A percentile compares a stretch with the other conserved stretches of the same genome.
Evolutionary conservation across 2,888 invertebrate genomes (phyloP).

Genomic region (Hemithea aestivaria): DNA sequence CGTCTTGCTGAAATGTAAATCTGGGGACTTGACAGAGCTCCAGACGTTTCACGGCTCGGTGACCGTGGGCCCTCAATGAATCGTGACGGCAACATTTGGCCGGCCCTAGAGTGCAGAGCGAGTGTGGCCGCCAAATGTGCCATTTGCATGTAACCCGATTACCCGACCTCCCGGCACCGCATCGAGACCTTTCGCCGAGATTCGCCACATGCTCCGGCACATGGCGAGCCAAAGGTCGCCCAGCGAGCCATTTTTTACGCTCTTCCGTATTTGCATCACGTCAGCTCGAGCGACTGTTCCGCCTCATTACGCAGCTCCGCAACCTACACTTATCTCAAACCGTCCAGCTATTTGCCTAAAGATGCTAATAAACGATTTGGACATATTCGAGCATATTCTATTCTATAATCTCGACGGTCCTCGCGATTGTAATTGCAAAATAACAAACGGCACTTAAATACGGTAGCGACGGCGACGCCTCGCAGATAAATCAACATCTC

Average conservation of each 20-base stretch:
- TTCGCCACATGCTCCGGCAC: conserved; percentile 61
- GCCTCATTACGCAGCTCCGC: conserved; percentile 28
- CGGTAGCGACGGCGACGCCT: conserved; percentile 59
- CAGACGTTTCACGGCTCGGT: conserved; percentile 44
- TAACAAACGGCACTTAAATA: conserved; percentile 59
- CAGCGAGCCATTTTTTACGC: conserved; percentile 63
- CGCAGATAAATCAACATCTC: conserved; percentile 67
- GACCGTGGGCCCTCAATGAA: conserved; percentile 50
- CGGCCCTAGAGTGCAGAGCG: conserved; percentile 37
- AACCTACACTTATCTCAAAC: conserved; percentile 22
- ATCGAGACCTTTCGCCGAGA: conserved; percentile 57
- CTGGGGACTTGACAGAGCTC: conserved; percentile 36
- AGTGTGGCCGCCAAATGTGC: conserved; percentile 69
- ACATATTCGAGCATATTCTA: conserved; percentile 57
- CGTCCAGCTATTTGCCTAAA: conserved; percentile 18
- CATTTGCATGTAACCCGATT: conserved; percentile 54
- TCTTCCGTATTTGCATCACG: conserved; percentile 48
- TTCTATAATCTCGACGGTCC: conserved; percentile 44
- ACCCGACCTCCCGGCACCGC: conserved; percentile 25
- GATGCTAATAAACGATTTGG: conserved; percentile 40
- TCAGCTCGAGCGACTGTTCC: conserved; percentile 21
- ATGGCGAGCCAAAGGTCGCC: conserved; percentile 67
- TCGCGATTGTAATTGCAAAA: conserved; percentile 50
- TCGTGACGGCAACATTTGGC: conserved; percentile 47
- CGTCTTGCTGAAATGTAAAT: conserved; percentile 32